Conservation (phyloP, 2,888 invertebrate species). For the Apamea crenata region DNA sequence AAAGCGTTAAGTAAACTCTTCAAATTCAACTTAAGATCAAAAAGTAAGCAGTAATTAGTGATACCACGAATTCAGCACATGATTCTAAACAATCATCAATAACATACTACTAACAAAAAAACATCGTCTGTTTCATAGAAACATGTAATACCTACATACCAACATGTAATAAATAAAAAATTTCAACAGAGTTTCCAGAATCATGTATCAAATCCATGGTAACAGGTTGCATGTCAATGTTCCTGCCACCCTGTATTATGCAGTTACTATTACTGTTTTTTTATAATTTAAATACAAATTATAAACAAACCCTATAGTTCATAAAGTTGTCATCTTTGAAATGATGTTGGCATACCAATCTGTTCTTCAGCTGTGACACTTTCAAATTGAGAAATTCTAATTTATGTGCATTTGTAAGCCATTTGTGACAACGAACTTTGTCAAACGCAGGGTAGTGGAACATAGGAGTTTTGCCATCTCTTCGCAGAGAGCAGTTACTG, state of each 20-base stretch:
- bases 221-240: neutral
- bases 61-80: neutral
- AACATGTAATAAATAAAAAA: too few relatives aligned
- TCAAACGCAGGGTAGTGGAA: constrained; percentile 92
- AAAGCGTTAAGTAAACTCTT: neutral
- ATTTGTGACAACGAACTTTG: constrained; percentile 89
- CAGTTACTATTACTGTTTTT: neutral
- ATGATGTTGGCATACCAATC: constrained; percentile 91
- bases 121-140: neutral
- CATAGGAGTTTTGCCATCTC: constrained; percentile 90
- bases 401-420: constrained; percentile 90
- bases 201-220: neutral
- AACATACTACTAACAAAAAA: neutral
- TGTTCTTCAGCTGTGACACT: constrained; percentile 90
- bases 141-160: neutral
- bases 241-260: neutral
- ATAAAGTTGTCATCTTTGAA: constrained; percentile 89
- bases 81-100: neutral
- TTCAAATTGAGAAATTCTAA: constrained; percentile 89
- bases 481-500: constrained; percentile 87
- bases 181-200: too few relatives aligned
- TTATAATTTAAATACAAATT: neutral
- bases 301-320: constrained; percentile 84
- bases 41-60: neutral
- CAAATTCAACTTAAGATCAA: neutral